A percentile compares a stretch with the other conserved stretches of the same genome.
Conservation (phyloP, 2,113 vertebrate genomes). For the Todiramphus chloris region DNA sequence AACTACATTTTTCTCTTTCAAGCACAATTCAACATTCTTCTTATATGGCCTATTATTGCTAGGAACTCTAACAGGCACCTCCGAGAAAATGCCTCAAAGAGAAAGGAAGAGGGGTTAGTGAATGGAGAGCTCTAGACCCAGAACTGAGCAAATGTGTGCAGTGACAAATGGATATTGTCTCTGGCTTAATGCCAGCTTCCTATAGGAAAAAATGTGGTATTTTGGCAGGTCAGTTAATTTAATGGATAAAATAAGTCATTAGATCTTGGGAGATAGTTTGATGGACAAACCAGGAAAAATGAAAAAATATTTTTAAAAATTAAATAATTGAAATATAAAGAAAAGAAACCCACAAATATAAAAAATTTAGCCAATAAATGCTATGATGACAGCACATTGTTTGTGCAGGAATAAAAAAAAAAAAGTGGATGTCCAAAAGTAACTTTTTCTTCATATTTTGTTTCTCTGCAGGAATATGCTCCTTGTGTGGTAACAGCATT, state of each 20-base stretch:
- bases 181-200: neutral
- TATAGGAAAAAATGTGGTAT: neutral
- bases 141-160: neutral
- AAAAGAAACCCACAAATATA: neutral
- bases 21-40: neutral
- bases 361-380: neutral
- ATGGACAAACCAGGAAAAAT: neutral
- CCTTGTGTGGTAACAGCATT: slow-evolving; percentile 77
- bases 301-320: neutral
- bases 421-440: neutral
- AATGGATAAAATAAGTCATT: neutral
- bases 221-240: neutral
- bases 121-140: neutral
- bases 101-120: neutral
- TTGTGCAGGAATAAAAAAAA: neutral
- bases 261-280: neutral
- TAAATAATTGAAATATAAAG: neutral
- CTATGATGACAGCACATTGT: neutral
- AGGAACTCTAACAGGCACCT: neutral
- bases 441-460: neutral
- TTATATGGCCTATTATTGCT: neutral
- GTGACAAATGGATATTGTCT: neutral
- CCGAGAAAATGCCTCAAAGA: neutral
- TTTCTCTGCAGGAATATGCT: slow-evolving; percentile 74
- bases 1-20: neutral